Conservation (phyloP, 2,888 invertebrate species). For the Phoronis australis region DNA sequence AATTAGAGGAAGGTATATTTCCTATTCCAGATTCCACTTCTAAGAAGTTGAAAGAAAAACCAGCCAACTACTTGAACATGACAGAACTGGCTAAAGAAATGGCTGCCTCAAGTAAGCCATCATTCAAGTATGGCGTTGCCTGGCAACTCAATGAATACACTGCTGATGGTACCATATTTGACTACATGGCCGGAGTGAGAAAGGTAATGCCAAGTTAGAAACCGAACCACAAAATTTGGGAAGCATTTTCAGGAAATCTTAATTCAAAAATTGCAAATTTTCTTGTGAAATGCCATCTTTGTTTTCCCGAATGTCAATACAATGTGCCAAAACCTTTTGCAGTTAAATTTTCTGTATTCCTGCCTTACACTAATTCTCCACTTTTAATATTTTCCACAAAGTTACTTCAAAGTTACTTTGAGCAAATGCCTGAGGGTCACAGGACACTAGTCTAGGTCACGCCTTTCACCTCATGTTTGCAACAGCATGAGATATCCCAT, state of each 20-base stretch:
- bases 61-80: slow-evolving; percentile 33
- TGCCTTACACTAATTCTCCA: no score
- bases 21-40: slow-evolving; percentile 33
- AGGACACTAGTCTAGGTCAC: no score
- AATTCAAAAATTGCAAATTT: background rate
- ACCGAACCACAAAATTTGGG: background rate
- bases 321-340: background rate
- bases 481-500: no score
- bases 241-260: background rate
- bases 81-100: slow-evolving; percentile 28
- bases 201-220: no score
- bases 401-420: no score
- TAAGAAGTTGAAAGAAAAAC: slow-evolving; percentile 19
- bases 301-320: background rate
- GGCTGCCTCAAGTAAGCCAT: slow-evolving; percentile 24
- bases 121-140: slow-evolving; percentile 35
- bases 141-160: slow-evolving; percentile 37
- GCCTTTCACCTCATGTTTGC: no score
- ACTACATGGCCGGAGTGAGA: slow-evolving; percentile 45
- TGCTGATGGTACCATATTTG: slow-evolving; percentile 48
- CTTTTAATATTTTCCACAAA: no score
- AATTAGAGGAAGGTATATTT: background rate
- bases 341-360: background rate
- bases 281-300: background rate
- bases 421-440: no score